These are phyloP conservation scores for Cotesia glomerata DNA, from an alignment of 1,140 invertebrate genomes.

Conservation along the genomic window DNA sequence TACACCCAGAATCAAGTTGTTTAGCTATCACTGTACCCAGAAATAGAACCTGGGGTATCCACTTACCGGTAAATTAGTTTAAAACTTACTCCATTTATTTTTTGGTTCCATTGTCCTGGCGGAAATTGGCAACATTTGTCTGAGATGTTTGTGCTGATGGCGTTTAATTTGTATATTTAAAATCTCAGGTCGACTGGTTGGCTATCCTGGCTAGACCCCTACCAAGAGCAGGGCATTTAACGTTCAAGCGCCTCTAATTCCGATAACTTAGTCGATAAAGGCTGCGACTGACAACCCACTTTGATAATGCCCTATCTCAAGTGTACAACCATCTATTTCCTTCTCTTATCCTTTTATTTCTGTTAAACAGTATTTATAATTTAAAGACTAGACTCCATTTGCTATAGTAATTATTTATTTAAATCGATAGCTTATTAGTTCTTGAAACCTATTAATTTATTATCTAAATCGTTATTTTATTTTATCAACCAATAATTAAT, in stretches of 20 bases:
- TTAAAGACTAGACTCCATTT: slow-evolving; percentile 15
- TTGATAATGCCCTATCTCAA: slow-evolving; percentile 48
- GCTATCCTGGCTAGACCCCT: neutral
- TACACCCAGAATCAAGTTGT: too few species aligned
- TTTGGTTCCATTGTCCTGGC: too few species aligned
- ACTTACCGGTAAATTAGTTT: too few species aligned
- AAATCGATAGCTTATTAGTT: too few species aligned
- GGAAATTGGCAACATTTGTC: too few species aligned
- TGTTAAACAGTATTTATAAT: slow-evolving; percentile 35
- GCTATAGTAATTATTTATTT: neutral
- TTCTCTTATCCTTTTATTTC: slow-evolving; percentile 25
- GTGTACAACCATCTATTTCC: slow-evolving; percentile 26
- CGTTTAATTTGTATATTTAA: neutral
- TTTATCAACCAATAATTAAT: too few species aligned
- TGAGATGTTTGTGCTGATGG: too few species aligned
- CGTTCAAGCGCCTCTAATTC: slow-evolving; percentile 25
- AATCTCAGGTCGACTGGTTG: neutral
- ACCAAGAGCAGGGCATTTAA: neutral
- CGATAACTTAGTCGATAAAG: slow-evolving; percentile 51
- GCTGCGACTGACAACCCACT: slow-evolving; percentile 55
- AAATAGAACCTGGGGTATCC: too few species aligned
- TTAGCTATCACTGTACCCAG: too few species aligned
- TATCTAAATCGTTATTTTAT: too few species aligned
- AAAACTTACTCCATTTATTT: too few species aligned
- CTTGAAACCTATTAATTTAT: too few species aligned